phyloP scores from a whole-genome alignment of 2,888 invertebrate species.

The Ceratothoa steindachneri region DNA sequence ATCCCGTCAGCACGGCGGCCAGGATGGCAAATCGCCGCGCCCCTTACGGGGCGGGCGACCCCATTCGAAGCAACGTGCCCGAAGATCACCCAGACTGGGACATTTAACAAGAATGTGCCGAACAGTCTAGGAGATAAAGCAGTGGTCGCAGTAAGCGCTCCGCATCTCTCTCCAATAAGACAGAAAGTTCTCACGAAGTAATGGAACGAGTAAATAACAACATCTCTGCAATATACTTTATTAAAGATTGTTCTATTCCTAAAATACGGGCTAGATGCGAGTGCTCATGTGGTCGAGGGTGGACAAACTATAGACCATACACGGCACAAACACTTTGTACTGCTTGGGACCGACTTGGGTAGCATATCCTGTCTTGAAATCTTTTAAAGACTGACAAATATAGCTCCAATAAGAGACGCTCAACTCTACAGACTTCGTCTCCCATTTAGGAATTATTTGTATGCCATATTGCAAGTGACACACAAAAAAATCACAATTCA shows the following conservation, averaged over 20 bases:
- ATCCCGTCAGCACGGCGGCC: no score
- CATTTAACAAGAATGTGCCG: no score
- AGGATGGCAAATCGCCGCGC: no score
- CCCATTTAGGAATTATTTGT: neutral
- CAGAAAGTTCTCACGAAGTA: no score
- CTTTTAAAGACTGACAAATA: neutral
- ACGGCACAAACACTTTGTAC: slow-evolving; percentile 3
- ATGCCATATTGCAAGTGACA: neutral
- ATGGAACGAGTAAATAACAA: no score
- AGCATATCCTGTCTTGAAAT: neutral
- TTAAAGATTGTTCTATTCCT: neutral
- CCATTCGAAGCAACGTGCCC: no score
- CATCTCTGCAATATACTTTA: neutral
- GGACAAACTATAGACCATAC: neutral
- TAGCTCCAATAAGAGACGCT: neutral
- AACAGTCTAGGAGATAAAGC: no score
- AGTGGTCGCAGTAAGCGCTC: no score
- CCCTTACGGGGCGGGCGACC: no score
- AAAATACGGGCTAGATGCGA: slow-evolving; percentile 2
- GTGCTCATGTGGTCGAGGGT: slow-evolving; percentile 2
- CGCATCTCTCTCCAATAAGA: neutral
- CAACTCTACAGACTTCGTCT: neutral
- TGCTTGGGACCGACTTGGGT: slow-evolving; percentile 13
- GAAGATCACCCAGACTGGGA: no score
- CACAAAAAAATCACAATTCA: neutral